A percentile compares a stretch with the other conserved stretches of the same genome.
phyloP scores from a whole-genome alignment of 2,888 invertebrate genomes.

The Camponotus fellah region DNA sequence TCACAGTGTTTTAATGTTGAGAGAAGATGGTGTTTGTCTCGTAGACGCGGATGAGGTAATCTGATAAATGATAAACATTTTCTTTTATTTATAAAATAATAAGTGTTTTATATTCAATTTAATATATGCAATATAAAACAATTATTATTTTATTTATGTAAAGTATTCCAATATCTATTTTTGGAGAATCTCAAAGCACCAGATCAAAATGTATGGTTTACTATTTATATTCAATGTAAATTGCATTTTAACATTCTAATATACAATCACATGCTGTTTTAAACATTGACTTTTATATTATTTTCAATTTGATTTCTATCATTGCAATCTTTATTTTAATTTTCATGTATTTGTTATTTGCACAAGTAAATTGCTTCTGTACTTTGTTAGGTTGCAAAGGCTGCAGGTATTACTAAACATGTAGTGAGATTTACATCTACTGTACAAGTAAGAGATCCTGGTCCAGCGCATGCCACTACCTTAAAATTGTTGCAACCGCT shows the following conservation, averaged over 20 bases:
- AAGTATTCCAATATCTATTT: no score
- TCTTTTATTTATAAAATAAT: constrained; percentile 8
- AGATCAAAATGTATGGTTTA: no score
- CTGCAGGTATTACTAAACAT: constrained; percentile 89
- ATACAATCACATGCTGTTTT: no score
- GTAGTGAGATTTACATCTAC: constrained; percentile 93
- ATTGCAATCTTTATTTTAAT: no score
- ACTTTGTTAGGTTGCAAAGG: constrained; percentile 87
- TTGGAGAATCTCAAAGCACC: no score
- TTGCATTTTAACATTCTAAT: no score
- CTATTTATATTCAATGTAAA: no score
- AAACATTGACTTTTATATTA: no score
- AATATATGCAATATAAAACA: no score
- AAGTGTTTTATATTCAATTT: background rate
- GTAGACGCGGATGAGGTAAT: constrained; percentile 95
- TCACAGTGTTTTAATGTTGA: constrained; percentile 96
- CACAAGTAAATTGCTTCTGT: background rate
- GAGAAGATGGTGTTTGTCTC: constrained; percentile 94
- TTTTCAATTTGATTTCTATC: no score
- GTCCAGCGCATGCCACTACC: constrained; percentile 92
- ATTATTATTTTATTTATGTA: no score
- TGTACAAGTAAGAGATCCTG: constrained; percentile 93
- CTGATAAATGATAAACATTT: background rate
- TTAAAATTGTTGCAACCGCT: constrained; percentile 92
- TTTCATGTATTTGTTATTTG: no score